Conservation (phyloP, 2,888 invertebrate species). For the Thysanoteuthis rhombus region DNA sequence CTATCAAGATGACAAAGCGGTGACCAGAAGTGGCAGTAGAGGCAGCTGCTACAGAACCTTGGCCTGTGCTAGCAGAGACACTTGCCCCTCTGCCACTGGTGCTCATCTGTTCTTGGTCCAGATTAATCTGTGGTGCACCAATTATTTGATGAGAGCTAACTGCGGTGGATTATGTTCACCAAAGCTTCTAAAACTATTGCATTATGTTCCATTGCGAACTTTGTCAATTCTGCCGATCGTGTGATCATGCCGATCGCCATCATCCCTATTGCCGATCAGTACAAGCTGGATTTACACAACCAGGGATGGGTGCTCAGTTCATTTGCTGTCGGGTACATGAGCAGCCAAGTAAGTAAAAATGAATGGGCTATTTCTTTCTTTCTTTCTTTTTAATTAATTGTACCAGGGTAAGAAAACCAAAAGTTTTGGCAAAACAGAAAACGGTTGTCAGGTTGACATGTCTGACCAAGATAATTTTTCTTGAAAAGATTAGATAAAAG, state of each 20-base stretch:
- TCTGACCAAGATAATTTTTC: too few relatives aligned
- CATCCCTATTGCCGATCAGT: slow-evolving; percentile 79
- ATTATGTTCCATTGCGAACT: slow-evolving; percentile 79
- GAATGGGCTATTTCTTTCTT: background rate
- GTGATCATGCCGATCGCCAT: slow-evolving; percentile 83
- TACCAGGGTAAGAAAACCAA: too few relatives aligned
- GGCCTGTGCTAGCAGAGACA: background rate
- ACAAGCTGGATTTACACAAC: slow-evolving; percentile 77
- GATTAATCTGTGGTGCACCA: background rate
- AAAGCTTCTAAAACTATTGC: slow-evolving; percentile 70
- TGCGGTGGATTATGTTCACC: slow-evolving; percentile 49
- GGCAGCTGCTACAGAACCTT: background rate
- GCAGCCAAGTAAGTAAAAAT: slow-evolving; percentile 74
- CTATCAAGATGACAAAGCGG: slow-evolving; percentile 14
- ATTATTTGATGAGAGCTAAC: background rate
- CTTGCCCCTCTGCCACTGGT: background rate
- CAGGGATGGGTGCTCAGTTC: slow-evolving; percentile 82
- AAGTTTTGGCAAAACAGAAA: too few relatives aligned
- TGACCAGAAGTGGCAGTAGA: slow-evolving; percentile 21
- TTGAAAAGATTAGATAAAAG: too few relatives aligned
- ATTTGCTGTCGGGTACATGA: slow-evolving; percentile 81
- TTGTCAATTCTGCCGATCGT: slow-evolving; percentile 81
- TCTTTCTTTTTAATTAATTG: background rate
- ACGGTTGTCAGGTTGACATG: too few relatives aligned
- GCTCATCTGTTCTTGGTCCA: background rate